Conservation (phyloP, 2,888 invertebrate species). For the Ormyrus pomaceus region DNA sequence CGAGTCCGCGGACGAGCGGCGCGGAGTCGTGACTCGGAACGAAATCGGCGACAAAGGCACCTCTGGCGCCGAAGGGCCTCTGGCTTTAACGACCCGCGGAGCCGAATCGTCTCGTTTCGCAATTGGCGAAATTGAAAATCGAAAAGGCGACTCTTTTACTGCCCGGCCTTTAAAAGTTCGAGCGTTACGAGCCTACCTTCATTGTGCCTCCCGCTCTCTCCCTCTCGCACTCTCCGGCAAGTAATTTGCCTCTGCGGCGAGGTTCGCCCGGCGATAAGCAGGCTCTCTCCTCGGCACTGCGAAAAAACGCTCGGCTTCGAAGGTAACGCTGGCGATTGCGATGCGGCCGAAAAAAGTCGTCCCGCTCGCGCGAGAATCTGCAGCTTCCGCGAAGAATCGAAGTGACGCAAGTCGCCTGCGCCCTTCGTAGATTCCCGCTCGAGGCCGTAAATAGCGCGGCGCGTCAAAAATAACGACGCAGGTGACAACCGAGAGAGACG, state of each 20-base stretch:
- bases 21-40: slow-evolving; percentile 35
- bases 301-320: not conserved
- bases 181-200: slow-evolving; percentile 18
- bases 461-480: not conserved
- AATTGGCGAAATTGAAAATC: slow-evolving; percentile 54
- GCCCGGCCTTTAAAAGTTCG: slow-evolving; percentile 44
- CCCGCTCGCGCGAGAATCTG: no score
- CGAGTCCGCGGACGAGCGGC: no score
- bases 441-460: no score
- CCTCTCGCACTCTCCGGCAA: not conserved
- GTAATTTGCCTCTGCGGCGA: slow-evolving; percentile 52
- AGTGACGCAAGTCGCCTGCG: not conserved
- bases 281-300: not conserved
- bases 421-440: no score
- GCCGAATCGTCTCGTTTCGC: slow-evolving; percentile 33
- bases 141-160: slow-evolving; percentile 44
- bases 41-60: slow-evolving; percentile 47
- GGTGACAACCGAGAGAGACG: slow-evolving; percentile 3
- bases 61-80: slow-evolving; percentile 26
- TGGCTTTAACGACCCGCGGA: slow-evolving; percentile 46
- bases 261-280: slow-evolving; percentile 21
- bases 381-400: slow-evolving; percentile 30
- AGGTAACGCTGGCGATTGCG: slow-evolving; percentile 4
- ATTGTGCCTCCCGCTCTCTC: slow-evolving; percentile 7
- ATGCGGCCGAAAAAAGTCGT: not conserved